phyloP scores from a whole-genome alignment of 2,888 invertebrate genomes.

The Serripes groenlandicus region DNA sequence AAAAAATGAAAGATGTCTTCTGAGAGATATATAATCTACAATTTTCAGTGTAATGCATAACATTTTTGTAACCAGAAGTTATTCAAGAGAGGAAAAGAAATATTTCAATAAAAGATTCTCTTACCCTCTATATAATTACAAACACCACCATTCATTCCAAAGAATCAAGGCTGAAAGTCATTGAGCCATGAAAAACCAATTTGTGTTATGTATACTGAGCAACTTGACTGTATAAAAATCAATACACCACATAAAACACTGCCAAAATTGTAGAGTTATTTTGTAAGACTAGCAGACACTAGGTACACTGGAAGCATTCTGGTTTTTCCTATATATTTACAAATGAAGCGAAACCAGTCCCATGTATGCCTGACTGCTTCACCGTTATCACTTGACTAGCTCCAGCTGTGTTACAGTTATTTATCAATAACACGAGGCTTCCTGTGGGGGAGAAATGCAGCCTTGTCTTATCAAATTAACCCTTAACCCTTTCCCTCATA shows the following conservation, averaged over 20 bases:
- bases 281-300: background rate
- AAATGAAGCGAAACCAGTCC: slow-evolving; percentile 58
- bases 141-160: background rate
- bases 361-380: slow-evolving; percentile 57
- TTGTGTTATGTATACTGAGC: background rate
- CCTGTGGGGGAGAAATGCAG: slow-evolving; percentile 22
- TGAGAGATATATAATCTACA: no score
- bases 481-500: background rate
- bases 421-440: slow-evolving; percentile 60
- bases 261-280: background rate
- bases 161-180: background rate
- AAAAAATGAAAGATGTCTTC: no score
- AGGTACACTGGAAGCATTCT: background rate
- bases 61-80: no score
- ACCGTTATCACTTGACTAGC: slow-evolving; percentile 58
- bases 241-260: background rate
- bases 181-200: background rate
- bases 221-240: background rate
- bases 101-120: no score
- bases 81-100: no score
- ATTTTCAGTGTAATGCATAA: no score
- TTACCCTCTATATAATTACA: no score
- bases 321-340: slow-evolving; percentile 24
- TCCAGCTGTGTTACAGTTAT: slow-evolving; percentile 65
- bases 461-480: background rate